phyloP scores from a whole-genome alignment of 2,888 invertebrate species.

The Parnassius mnemosyne region DNA sequence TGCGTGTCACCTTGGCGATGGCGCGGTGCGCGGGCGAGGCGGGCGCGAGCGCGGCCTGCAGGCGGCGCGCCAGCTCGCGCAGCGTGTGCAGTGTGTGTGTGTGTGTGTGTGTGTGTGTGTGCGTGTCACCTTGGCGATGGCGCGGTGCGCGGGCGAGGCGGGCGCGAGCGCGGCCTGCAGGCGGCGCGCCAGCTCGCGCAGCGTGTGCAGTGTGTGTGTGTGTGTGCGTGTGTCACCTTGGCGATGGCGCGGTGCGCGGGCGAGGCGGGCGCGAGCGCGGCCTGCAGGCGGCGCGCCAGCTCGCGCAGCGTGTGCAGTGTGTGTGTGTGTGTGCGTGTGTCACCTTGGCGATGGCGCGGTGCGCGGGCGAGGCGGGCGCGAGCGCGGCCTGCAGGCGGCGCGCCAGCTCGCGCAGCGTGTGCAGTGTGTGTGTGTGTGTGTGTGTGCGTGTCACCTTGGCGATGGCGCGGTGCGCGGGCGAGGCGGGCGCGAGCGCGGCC shows the following conservation, averaged over 20 bases:
- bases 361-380: constrained; percentile 84
- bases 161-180: constrained; percentile 85
- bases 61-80: constrained; percentile 83
- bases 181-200: constrained; percentile 83
- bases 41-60: constrained; percentile 84
- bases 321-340: too few species aligned
- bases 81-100: too few species aligned
- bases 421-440: too few species aligned
- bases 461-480: constrained; percentile 83
- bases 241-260: constrained; percentile 83
- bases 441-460: constrained; percentile 68
- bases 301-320: constrained; percentile 83
- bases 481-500: constrained; percentile 84
- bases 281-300: constrained; percentile 84
- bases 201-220: constrained; percentile 47
- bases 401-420: constrained; percentile 83
- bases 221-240: constrained; percentile 59
- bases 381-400: constrained; percentile 84
- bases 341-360: constrained; percentile 83
- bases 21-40: constrained; percentile 83
- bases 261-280: constrained; percentile 84
- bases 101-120: too few species aligned
- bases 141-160: constrained; percentile 82
- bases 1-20: constrained; percentile 78
- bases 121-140: constrained; percentile 80